A percentile compares a stretch with the other conserved stretches of the same genome.
Conservation (phyloP, 2,797 vertebrate species). For the Cynodonichthys magdalenae region DNA sequence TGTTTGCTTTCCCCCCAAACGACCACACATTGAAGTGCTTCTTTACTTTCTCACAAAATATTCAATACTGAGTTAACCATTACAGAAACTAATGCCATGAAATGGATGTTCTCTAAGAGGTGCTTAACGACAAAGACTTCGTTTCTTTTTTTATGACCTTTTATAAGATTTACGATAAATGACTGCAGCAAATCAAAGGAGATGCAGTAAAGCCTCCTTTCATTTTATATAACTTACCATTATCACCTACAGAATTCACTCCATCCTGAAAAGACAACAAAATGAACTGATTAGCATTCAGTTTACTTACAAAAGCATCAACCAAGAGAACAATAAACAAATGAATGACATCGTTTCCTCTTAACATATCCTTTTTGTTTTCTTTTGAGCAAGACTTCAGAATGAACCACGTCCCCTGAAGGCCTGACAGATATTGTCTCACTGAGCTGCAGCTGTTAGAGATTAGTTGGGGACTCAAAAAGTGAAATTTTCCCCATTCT, state of each 20-base stretch:
- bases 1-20: too few relatives aligned
- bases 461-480: not conserved
- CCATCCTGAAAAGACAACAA: conserved; percentile 68
- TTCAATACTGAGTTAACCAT: not conserved
- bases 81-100: not conserved
- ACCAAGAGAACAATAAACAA: not conserved
- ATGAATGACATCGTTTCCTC: not conserved
- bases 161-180: not conserved
- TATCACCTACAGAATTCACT: conserved; percentile 55
- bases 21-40: not conserved
- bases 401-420: not conserved
- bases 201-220: not conserved
- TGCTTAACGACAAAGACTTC: not conserved
- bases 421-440: not conserved
- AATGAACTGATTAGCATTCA: conserved; percentile 9
- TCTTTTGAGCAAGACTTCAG: not conserved
- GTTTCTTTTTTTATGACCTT: not conserved
- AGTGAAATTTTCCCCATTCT: too few relatives aligned
- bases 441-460: not conserved
- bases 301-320: not conserved
- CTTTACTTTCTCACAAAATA: not conserved
- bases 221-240: conserved; percentile 63
- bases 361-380: not conserved
- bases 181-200: not conserved
- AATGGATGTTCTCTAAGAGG: not conserved